Conservation (phyloP, 2,797 vertebrate species). For the Channa striata region DNA sequence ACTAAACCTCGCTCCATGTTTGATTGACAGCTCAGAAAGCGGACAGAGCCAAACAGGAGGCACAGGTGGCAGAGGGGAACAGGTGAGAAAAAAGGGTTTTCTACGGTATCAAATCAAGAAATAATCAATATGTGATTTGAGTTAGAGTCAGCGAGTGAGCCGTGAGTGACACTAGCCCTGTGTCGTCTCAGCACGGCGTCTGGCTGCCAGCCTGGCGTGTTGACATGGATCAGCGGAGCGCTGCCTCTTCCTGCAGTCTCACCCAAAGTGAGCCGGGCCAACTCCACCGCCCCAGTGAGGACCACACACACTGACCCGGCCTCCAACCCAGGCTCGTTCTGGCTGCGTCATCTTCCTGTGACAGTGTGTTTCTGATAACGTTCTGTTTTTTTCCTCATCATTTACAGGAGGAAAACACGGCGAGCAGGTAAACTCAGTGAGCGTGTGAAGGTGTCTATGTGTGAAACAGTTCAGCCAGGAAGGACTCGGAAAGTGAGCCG, state of each 20-base stretch:
- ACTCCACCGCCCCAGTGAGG: conserved; percentile 44
- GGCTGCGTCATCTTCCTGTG: neutral
- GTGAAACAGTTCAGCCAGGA: neutral
- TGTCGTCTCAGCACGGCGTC: conserved; percentile 45
- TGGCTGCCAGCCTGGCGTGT: conserved; percentile 53
- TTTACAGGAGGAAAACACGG: conserved; percentile 63
- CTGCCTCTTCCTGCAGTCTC: conserved; percentile 74
- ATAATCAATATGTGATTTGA: too few species aligned
- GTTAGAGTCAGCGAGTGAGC: too few species aligned
- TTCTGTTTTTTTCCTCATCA: neutral
- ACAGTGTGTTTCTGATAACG: neutral
- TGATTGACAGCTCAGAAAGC: conserved; percentile 36
- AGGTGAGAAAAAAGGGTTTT: conserved; percentile 46
- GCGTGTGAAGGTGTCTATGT: conserved; percentile 10
- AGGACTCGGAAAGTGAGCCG: too few species aligned
- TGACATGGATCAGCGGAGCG: conserved; percentile 77
- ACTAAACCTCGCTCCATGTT: neutral
- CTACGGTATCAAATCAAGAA: too few species aligned
- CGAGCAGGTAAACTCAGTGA: conserved; percentile 60
- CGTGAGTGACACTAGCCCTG: too few species aligned
- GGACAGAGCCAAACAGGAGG: conserved; percentile 32
- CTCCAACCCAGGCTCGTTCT: too few species aligned
- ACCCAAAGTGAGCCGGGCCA: conserved; percentile 18
- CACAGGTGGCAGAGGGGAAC: neutral
- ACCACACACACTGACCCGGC: neutral